Percentiles rank a stretch among this genome's conserved stretches.
Evolutionary conservation across 2,797 vertebrate genomes (phyloP).

Genomic region (Micropoecilia bifurca): DNA sequence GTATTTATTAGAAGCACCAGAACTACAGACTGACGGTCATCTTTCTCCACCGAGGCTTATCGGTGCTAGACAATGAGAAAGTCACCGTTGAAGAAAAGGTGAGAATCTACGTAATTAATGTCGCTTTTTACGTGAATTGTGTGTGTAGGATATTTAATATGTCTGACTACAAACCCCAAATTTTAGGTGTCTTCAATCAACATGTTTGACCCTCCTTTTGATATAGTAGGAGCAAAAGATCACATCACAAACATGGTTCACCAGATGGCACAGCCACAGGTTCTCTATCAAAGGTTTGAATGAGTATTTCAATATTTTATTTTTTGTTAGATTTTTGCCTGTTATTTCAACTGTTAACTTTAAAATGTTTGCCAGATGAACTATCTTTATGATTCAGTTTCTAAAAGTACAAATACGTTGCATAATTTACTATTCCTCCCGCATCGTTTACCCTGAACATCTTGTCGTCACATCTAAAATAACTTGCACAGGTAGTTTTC

Average conservation of each 20-base stretch:
- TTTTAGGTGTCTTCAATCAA: constrained; percentile 89
- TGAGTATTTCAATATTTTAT: not conserved
- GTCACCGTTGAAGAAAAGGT: constrained; percentile 93
- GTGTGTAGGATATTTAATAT: not conserved
- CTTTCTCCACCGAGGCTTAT: constrained; percentile 87
- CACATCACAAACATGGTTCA: constrained; percentile 87
- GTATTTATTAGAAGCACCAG: constrained; percentile 76
- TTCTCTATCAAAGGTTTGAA: constrained; percentile 88
- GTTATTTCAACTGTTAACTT: not conserved
- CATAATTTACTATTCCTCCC: constrained; percentile 2
- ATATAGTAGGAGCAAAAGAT: constrained; percentile 87
- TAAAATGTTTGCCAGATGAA: not conserved
- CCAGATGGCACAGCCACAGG: constrained; percentile 87
- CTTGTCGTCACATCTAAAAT: constrained; percentile 15
- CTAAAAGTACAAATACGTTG: not conserved
- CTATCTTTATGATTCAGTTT: not conserved
- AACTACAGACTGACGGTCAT: constrained; percentile 86
- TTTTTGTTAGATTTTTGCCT: not conserved
- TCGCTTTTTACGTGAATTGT: not conserved
- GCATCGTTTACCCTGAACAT: not conserved
- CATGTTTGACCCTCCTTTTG: constrained; percentile 87
- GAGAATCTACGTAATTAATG: constrained; percentile 3
- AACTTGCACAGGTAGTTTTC: constrained; percentile 19
- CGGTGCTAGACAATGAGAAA: constrained; percentile 84
- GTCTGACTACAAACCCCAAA: constrained; percentile 8